Evolutionary conservation across 2,797 vertebrate species (phyloP).

Genomic region (Gymnodraco acuticeps): DNA sequence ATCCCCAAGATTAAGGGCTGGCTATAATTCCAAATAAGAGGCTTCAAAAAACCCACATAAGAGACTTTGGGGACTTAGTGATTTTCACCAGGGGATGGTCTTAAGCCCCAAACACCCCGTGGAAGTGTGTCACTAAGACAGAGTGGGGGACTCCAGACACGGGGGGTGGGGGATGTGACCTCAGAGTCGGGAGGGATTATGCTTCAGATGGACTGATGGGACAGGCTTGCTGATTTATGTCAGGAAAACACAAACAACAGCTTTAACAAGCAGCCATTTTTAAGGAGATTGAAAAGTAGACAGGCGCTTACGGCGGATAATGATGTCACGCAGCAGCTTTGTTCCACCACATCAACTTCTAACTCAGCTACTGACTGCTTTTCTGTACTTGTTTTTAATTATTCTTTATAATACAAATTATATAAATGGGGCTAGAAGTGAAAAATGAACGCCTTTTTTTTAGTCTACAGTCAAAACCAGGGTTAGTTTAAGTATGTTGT

Average conservation of each 20-base stretch:
- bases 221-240: constrained; percentile 19
- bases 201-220: constrained; percentile 19
- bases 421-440: background rate
- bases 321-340: background rate
- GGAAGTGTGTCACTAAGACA: constrained; percentile 44
- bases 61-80: constrained; percentile 68
- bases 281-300: constrained; percentile 1
- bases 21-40: constrained; percentile 76
- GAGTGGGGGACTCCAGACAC: constrained; percentile 38
- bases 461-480: background rate
- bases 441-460: background rate
- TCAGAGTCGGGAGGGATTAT: constrained; percentile 44
- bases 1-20: constrained; percentile 73
- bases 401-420: background rate
- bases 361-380: background rate
- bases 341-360: background rate
- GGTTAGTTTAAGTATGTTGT: background rate
- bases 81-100: constrained; percentile 54
- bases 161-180: constrained; percentile 33
- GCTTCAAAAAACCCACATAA: constrained; percentile 69
- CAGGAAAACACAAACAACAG: constrained; percentile 1
- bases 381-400: background rate
- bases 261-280: background rate
- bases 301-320: constrained; percentile 14
- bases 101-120: constrained; percentile 55